Conservation (phyloP, 2,113 vertebrate species). For the Clarias magur region DNA sequence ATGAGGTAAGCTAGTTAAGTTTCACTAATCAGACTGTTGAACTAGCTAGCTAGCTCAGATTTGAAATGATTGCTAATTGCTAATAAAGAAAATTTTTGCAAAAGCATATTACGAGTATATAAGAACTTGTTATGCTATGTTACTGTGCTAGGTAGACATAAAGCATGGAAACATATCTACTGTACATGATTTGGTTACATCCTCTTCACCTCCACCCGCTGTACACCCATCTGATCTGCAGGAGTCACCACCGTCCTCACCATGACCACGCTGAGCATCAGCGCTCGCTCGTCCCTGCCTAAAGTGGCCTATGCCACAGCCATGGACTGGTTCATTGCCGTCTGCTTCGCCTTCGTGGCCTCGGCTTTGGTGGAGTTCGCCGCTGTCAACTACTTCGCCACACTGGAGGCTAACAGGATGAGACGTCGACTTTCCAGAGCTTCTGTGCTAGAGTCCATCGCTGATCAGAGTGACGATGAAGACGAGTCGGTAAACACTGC, state of each 20-base stretch:
- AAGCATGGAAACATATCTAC: not conserved
- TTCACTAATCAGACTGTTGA: too few species aligned
- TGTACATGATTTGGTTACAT: not conserved
- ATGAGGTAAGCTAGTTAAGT: too few species aligned
- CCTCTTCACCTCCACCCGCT: not conserved
- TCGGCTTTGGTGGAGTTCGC: slow-evolving; percentile 93
- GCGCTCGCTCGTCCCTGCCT: slow-evolving; percentile 89
- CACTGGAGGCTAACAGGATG: slow-evolving; percentile 77
- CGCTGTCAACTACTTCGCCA: slow-evolving; percentile 94
- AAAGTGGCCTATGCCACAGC: slow-evolving; percentile 93
- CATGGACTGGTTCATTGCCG: slow-evolving; percentile 97
- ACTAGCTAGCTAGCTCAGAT: too few species aligned
- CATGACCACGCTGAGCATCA: slow-evolving; percentile 95
- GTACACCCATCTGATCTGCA: slow-evolving; percentile 58
- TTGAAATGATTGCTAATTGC: too few species aligned
- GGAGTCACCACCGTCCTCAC: slow-evolving; percentile 94
- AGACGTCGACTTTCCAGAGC: slow-evolving; percentile 72
- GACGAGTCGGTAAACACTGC: slow-evolving; percentile 76
- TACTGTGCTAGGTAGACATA: not conserved
- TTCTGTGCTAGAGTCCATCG: slow-evolving; percentile 72
- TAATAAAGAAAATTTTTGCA: not conserved
- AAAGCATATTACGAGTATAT: not conserved
- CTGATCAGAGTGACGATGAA: slow-evolving; percentile 59
- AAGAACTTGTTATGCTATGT: not conserved
- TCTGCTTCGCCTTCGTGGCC: slow-evolving; percentile 94